A percentile compares a stretch with the other conserved stretches of the same genome.
Conservation (phyloP, 1,140 invertebrate genomes). For the Drosophila jambulina region DNA sequence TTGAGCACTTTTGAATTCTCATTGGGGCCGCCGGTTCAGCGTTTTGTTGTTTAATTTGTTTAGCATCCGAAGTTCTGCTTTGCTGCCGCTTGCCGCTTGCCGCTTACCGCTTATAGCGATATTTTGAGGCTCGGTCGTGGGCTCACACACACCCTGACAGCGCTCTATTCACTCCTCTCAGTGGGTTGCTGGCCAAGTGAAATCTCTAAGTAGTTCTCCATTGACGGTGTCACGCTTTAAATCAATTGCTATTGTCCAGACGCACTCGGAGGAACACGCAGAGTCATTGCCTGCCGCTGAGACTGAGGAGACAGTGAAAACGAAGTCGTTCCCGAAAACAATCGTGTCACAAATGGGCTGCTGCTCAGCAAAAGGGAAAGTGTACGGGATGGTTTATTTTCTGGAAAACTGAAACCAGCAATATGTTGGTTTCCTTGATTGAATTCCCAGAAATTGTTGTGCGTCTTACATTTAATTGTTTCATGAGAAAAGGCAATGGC, state of each 20-base stretch:
- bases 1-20: constrained; percentile 62
- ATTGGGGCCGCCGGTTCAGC: constrained; percentile 61
- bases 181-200: constrained; percentile 64
- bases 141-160: constrained; percentile 18
- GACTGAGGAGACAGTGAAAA: constrained; percentile 21
- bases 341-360: constrained; percentile 53
- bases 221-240: constrained; percentile 67
- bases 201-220: constrained; percentile 58
- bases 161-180: constrained; percentile 30
- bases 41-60: constrained; percentile 68
- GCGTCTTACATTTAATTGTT: neutral
- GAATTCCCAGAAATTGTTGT: constrained; percentile 6
- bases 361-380: constrained; percentile 37
- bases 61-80: constrained; percentile 67
- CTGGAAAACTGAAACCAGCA: constrained; percentile 5
- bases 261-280: constrained; percentile 41
- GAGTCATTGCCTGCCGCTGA: constrained; percentile 46
- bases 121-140: constrained; percentile 34
- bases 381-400: constrained; percentile 10
- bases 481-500: neutral
- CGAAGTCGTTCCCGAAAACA: constrained; percentile 20
- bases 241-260: constrained; percentile 64
- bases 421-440: neutral
- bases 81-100: constrained; percentile 25
- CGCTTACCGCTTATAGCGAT: constrained; percentile 29